phyloP scores from a whole-genome alignment of 2,888 invertebrate genomes.

The Sarcophaga carnaria region DNA sequence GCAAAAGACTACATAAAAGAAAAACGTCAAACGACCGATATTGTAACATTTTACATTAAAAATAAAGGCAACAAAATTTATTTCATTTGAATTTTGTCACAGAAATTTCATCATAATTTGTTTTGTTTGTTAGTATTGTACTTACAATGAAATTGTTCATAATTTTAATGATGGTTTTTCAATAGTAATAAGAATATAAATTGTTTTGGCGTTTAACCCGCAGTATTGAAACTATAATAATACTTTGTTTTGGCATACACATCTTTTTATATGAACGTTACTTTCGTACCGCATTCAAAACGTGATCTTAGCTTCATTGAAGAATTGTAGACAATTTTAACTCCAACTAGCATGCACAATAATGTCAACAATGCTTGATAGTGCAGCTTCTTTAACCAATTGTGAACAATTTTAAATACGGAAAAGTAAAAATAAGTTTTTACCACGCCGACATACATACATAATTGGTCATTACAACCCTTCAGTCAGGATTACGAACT shows the following conservation, averaged over 20 bases:
- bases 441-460: no score
- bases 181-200: background rate
- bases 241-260: constrained; percentile 47
- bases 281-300: constrained; percentile 48
- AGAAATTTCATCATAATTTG: background rate
- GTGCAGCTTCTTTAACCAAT: no score
- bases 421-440: no score
- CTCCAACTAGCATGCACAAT: constrained; percentile 9
- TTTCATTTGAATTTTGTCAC: background rate
- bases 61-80: background rate
- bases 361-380: background rate
- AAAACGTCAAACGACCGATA: constrained; percentile 32
- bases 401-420: no score
- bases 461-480: no score
- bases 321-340: constrained; percentile 14
- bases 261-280: constrained; percentile 70
- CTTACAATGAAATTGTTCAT: constrained; percentile 74
- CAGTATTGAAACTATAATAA: constrained; percentile 67
- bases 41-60: background rate
- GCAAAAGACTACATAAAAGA: constrained; percentile 72
- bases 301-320: constrained; percentile 57
- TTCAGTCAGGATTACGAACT: no score
- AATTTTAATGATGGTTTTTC: constrained; percentile 63
- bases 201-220: constrained; percentile 34
- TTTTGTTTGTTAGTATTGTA: constrained; percentile 56